phyloP scores from a whole-genome alignment of 1,140 invertebrate genomes.

The Aphaenogaster rudis region DNA sequence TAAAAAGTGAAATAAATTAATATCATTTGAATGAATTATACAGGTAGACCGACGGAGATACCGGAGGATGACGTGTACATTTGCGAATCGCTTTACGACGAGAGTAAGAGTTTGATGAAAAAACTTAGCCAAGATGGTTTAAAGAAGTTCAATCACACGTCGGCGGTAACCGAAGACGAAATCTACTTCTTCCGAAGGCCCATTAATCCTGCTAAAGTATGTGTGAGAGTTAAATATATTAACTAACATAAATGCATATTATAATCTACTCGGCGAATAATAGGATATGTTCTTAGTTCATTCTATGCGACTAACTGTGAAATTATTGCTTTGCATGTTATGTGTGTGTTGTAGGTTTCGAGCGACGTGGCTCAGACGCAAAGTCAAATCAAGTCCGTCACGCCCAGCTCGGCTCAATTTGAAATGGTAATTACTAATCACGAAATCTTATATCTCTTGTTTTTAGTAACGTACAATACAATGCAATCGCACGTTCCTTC shows the following conservation, averaged over 20 bases:
- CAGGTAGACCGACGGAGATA: conserved; percentile 97
- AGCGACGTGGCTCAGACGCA: conserved; percentile 86
- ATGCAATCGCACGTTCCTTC: conserved; percentile 75
- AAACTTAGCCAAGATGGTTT: conserved; percentile 92
- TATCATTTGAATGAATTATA: conserved; percentile 21
- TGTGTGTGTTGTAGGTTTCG: conserved; percentile 85
- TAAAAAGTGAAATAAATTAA: not conserved
- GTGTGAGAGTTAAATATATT: conserved; percentile 50
- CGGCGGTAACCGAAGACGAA: conserved; percentile 96
- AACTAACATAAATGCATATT: conserved; percentile 52
- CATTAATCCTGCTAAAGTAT: conserved; percentile 92
- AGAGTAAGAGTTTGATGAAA: conserved; percentile 93
- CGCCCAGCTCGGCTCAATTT: conserved; percentile 84
- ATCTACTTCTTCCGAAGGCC: conserved; percentile 95
- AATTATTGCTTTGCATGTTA: conserved; percentile 78
- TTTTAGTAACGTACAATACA: conserved; percentile 66
- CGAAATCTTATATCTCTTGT: conserved; percentile 66
- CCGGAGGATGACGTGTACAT: conserved; percentile 97
- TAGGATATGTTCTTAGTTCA: conserved; percentile 30
- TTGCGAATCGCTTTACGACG: conserved; percentile 97
- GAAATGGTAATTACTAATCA: conserved; percentile 86
- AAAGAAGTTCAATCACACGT: conserved; percentile 94
- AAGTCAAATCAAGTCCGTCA: conserved; percentile 84
- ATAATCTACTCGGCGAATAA: conserved; percentile 14
- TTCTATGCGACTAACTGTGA: conserved; percentile 73